Evolutionary conservation across 2,797 vertebrate species (phyloP), one percentile per base, ranked within the genome.

Genomic region (Coccyzus lansbergi): DNA sequence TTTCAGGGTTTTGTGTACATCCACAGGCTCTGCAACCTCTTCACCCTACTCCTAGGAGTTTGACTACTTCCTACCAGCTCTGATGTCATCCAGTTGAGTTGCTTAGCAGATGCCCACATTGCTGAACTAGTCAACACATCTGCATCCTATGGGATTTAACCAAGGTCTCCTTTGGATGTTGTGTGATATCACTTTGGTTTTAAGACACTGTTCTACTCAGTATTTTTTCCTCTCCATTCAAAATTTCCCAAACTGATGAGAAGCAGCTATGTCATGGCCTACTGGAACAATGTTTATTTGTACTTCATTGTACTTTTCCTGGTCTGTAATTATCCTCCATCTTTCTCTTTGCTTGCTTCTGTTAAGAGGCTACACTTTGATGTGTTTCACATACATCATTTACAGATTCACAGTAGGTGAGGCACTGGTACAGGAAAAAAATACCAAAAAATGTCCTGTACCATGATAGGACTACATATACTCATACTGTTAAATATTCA

Each of bases 21-120:
- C 8, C 3, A 1, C 18, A 74, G 29, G 29, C 4, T 29, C 33
- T 48, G 10, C 11, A 76, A 7, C 2, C 1, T 36, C 40, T 64
- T 72, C 5, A 1, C 29, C 8, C 4, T 7, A 3, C 10, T 65
- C 16, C 7, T 25, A 44, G 26, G 15, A 86, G 34, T 62, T 6
- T 65, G 36, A 4, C 9, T 19, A 28, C 18, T 31, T 36, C 7
- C 15, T 64, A 6, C 8, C 34, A 42, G 13, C 25, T 88, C 46
- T 31, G 40, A 36, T 25, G 29, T 6, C 14, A 12, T 65, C 20
- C 75, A 72, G 3, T 4, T 79, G 34, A 87, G 8, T 21, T 59
- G 18, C 13, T 31, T 33, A 48, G 36, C 7, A 24, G 9, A 7
- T 1, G 14, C 4, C 14, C 4, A 4, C 44, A 51, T 19, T 2